Conservation (phyloP, 2,888 invertebrate genomes). For the Cynaeus angustus region DNA sequence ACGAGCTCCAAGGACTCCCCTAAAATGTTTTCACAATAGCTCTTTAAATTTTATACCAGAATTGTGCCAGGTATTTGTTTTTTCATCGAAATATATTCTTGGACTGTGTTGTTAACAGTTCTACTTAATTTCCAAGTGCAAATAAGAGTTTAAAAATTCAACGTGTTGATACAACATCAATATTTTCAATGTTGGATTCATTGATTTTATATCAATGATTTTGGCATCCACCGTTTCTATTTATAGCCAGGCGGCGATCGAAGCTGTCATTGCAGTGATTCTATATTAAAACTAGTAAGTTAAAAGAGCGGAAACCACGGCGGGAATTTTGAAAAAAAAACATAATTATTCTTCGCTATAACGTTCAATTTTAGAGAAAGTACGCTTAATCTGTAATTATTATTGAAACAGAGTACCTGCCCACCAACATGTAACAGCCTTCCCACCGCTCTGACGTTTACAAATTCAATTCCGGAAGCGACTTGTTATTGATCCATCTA, state of each 20-base stretch:
- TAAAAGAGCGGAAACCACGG: not conserved
- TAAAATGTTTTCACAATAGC: conserved; percentile 20
- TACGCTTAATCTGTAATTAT: conserved; percentile 33
- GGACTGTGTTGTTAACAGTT: not conserved
- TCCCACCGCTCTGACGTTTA: conserved; percentile 16
- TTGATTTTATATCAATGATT: conserved; percentile 40
- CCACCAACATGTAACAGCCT: conserved; percentile 13
- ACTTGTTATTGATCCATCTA: conserved; percentile 37
- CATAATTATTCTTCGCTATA: conserved; percentile 7
- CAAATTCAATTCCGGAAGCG: conserved; percentile 41
- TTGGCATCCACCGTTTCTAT: conserved; percentile 33
- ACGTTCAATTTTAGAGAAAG: conserved; percentile 43
- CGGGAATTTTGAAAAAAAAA: conserved; percentile 15
- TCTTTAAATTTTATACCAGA: conserved; percentile 13
- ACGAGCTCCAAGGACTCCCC: conserved; percentile 12
- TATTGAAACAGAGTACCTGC: conserved; percentile 25
- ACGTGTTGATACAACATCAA: conserved; percentile 15
- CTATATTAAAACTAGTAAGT: conserved; percentile 27
- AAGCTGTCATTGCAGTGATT: conserved; percentile 21
- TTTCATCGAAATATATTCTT: conserved; percentile 20
- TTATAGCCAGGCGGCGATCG: conserved; percentile 26
- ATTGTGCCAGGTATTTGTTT: conserved; percentile 29
- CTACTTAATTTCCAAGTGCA: not conserved
- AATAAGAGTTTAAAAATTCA: conserved; percentile 29
- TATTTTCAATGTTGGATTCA: not conserved